These are phyloP conservation scores for Bombus impatiens DNA, from an alignment of 1,140 invertebrate genomes.

Conservation along the genomic window DNA sequence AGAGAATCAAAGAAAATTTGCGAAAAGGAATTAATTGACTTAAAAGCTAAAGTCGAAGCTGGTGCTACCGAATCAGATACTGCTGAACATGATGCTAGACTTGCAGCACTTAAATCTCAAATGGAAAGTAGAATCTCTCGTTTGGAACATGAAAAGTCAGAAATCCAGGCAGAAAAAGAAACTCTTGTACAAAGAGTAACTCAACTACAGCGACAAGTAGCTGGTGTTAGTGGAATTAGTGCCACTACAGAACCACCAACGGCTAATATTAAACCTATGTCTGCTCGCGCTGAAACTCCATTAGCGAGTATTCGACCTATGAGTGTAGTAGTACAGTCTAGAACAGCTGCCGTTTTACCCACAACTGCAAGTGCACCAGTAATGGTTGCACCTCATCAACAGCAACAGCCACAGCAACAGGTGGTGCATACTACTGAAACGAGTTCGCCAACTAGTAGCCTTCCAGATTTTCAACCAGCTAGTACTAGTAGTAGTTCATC, in stretches of 20 bases:
- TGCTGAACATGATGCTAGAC: slow-evolving; percentile 84
- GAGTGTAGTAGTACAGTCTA: slow-evolving; percentile 88
- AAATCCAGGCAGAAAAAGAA: slow-evolving; percentile 87
- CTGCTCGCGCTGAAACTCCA: slow-evolving; percentile 90
- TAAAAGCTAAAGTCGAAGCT: slow-evolving; percentile 83
- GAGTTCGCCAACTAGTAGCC: slow-evolving; percentile 83
- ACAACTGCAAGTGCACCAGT: slow-evolving; percentile 85
- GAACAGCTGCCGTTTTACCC: slow-evolving; percentile 91
- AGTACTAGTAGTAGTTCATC: slow-evolving; percentile 77
- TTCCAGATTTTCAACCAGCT: slow-evolving; percentile 80
- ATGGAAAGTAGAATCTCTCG: slow-evolving; percentile 88
- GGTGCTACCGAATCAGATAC: slow-evolving; percentile 63
- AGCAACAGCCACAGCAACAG: slow-evolving; percentile 76
- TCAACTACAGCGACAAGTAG: slow-evolving; percentile 90
- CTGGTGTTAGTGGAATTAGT: slow-evolving; percentile 86
- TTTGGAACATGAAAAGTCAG: slow-evolving; percentile 90
- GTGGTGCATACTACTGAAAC: slow-evolving; percentile 83
- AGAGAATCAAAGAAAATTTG: slow-evolving; percentile 86
- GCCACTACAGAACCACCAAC: slow-evolving; percentile 89
- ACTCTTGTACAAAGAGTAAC: slow-evolving; percentile 87
- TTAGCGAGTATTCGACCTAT: slow-evolving; percentile 96
- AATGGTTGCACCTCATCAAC: slow-evolving; percentile 85
- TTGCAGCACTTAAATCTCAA: slow-evolving; percentile 87
- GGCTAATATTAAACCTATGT: slow-evolving; percentile 97
- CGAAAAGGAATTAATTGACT: slow-evolving; percentile 84